phyloP scores from a whole-genome alignment of 2,888 invertebrate genomes.

The Clitarchus hookeri region DNA sequence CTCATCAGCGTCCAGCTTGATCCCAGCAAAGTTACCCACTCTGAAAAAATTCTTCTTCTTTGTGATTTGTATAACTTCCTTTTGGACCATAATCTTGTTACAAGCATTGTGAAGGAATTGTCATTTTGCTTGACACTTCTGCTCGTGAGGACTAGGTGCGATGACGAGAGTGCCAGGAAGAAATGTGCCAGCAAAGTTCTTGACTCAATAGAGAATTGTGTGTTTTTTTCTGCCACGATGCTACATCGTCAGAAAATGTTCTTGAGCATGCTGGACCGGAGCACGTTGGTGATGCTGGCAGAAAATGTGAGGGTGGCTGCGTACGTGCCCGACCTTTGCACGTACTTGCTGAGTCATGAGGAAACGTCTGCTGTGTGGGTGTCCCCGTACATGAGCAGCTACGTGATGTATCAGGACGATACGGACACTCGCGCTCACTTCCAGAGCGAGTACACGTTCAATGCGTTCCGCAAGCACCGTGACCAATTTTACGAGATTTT shows the following conservation, averaged over 20 bases:
- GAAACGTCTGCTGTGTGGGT: conserved; percentile 6
- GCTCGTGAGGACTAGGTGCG: background rate
- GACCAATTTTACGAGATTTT: conserved; percentile 14
- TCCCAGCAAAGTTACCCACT: background rate
- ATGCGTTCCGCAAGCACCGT: conserved; percentile 14
- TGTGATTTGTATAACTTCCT: background rate
- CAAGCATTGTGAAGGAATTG: conserved; percentile 1
- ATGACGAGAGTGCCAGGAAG: background rate
- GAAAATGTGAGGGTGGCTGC: background rate
- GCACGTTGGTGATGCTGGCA: background rate
- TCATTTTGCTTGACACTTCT: background rate
- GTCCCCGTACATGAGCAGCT: background rate
- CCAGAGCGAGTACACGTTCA: background rate
- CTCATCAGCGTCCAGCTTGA: background rate
- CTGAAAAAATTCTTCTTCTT: background rate
- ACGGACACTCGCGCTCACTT: background rate
- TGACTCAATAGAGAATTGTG: background rate
- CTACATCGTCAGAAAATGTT: background rate
- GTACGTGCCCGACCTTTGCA: background rate
- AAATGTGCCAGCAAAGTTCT: background rate
- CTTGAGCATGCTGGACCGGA: background rate
- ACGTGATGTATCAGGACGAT: conserved; percentile 7
- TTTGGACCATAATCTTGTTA: background rate
- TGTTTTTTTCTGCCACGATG: background rate
- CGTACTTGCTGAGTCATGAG: background rate